Conservation (phyloP, 2,113 vertebrate genomes). For the Atherinomorus stipes region DNA sequence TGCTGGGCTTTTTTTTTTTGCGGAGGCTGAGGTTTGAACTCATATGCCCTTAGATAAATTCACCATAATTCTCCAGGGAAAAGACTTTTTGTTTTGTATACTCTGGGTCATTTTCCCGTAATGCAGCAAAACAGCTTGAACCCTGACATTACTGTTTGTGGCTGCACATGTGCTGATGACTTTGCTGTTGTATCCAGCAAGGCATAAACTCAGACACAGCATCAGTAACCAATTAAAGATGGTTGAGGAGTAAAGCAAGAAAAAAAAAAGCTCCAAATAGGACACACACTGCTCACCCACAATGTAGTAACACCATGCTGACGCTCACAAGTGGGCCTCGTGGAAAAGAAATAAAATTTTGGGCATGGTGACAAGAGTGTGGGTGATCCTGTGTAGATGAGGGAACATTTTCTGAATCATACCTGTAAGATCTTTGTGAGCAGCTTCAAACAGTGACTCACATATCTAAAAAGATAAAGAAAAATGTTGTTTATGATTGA, state of each 20-base stretch:
- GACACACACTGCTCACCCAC: not conserved
- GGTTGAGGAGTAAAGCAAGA: not conserved
- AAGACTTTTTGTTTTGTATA: conserved; percentile 8
- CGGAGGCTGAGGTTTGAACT: conserved; percentile 38
- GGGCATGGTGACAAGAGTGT: not conserved
- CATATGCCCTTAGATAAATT: conserved; percentile 25
- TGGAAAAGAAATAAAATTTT: conserved; percentile 2
- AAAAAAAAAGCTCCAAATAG: not conserved
- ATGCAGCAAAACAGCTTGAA: conserved; percentile 29
- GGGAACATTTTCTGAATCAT: conserved; percentile 27
- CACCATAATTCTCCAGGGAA: conserved; percentile 26
- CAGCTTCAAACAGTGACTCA: conserved; percentile 19
- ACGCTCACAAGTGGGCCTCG: not conserved
- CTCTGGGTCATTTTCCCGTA: conserved; percentile 47
- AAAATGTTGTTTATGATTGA: conserved; percentile 30
- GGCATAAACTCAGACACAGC: not conserved
- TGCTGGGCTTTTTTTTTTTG: conserved; percentile 17
- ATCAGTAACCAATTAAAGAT: conserved; percentile 1
- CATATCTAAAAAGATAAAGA: conserved; percentile 20
- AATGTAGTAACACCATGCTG: not conserved
- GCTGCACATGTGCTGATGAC: conserved; percentile 46
- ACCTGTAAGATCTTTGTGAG: conserved; percentile 17
- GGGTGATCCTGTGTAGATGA: conserved; percentile 7
- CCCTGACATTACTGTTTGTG: conserved; percentile 22
- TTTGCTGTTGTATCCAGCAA: conserved; percentile 1